phyloP scores from a whole-genome alignment of 2,113 vertebrate genomes.

The Myotis brandtii region DNA sequence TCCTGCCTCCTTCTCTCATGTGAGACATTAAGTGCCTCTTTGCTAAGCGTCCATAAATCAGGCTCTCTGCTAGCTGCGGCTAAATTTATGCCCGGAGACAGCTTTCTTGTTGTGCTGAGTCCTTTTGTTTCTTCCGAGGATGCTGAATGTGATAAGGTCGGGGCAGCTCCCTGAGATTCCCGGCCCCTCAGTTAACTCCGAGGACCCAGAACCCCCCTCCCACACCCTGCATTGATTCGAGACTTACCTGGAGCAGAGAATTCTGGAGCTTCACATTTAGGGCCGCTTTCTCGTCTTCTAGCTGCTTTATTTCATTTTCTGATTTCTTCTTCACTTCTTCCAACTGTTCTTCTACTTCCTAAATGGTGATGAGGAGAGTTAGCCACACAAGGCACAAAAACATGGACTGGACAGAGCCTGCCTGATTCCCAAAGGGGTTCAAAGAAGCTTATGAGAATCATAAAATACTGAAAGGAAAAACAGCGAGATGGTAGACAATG shows the following conservation, averaged over 20 bases:
- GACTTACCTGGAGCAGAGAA: conserved; percentile 90
- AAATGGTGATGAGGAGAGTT: conserved; percentile 57
- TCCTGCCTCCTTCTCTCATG: background rate
- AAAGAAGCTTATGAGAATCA: background rate
- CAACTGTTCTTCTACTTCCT: conserved; percentile 87
- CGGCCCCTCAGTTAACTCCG: background rate
- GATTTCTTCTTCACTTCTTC: conserved; percentile 91
- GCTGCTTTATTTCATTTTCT: conserved; percentile 86
- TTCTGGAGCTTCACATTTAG: conserved; percentile 89
- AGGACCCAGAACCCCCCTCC: background rate
- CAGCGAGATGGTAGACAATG: background rate
- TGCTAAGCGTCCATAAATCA: conserved; percentile 21
- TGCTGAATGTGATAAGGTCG: background rate
- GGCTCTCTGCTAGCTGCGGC: background rate
- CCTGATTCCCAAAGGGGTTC: background rate
- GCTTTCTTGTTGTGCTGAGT: background rate
- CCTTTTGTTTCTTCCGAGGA: background rate
- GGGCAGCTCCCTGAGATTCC: background rate
- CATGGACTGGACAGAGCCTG: background rate
- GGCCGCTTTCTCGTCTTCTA: conserved; percentile 90
- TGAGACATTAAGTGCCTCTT: background rate
- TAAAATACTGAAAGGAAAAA: background rate
- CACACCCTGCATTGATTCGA: fast-evolving
- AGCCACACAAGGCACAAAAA: background rate
- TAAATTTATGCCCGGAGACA: background rate